phyloP scores from a whole-genome alignment of 2,797 vertebrate genomes.

The Acipenser transmontanus region DNA sequence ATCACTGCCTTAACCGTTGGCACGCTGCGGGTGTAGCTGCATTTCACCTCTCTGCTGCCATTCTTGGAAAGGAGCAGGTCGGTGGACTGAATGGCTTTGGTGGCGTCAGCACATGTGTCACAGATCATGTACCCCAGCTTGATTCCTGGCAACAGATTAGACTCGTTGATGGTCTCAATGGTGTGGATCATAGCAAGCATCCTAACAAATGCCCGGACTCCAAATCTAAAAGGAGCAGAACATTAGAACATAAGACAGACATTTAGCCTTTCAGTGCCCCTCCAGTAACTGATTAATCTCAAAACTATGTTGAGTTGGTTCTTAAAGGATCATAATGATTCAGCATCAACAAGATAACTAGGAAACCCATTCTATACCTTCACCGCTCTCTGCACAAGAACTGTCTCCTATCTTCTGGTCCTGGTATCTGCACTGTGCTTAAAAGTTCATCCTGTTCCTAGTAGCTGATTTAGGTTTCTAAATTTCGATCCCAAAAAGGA shows the following conservation, averaged over 20 bases:
- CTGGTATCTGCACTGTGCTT: no score
- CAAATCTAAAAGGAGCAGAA: constrained; percentile 34
- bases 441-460: no score
- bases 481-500: no score
- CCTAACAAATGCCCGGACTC: constrained; percentile 26
- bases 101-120: constrained; percentile 37
- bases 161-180: constrained; percentile 44
- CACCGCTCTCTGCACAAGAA: no score
- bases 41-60: constrained; percentile 10
- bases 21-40: constrained; percentile 30
- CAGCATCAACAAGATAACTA: no score
- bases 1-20: constrained; percentile 39
- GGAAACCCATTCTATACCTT: no score
- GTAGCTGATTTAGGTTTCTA: no score
- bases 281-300: no score
- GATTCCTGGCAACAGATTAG: constrained; percentile 40
- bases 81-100: constrained; percentile 37
- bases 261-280: no score
- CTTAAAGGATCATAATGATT: no score
- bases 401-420: no score
- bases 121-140: constrained; percentile 42
- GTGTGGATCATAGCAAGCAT: constrained; percentile 37
- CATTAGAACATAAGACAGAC: not conserved
- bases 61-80: constrained; percentile 31
- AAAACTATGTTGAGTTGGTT: no score